Base-by-base conservation (phyloP, 1,140 invertebrate species). In the Brachionus manjavacas region DNA sequence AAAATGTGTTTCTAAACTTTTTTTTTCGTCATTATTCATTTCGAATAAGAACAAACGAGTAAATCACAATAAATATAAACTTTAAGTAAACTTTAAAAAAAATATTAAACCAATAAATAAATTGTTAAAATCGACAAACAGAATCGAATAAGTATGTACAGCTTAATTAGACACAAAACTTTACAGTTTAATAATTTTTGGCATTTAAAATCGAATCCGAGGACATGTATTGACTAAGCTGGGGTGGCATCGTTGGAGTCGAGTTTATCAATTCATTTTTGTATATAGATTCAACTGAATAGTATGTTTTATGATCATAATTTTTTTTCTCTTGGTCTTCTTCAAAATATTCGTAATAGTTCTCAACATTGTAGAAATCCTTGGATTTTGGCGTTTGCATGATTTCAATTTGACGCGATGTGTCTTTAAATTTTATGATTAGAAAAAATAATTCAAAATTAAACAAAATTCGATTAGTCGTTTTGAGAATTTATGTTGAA, bases 251-350 rank as follows among this genome's bases (percentile, higher is more conserved):
- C 16, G 72, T 76, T 12, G 72, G 72, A 1, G 72, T 76, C 46
- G 72, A 76, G 23, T 76, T 76, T 31, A 76, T 76, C 46, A 76
- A 35, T n/a, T 76, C 72, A 49, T 76, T 76, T 23, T 76, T 76
- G 31, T 76, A 76, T 1, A 76, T 31, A 9, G 72, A 76, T 49
- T 76, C 41, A 35, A 76, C 72, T 16, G 72, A 76, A 28, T 76
- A 49, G 46, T 76, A 76, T 25, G 72, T 76, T 28, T 76, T 76
- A 23, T 76, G 72, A 14, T 76, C 72, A 16, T 49, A 76, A 4
- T 2, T 76, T 76, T 49, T 46, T 49, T 76, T 76, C 41, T 46
- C 39, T 16, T 41, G 31, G 7, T 35, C 70, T 9, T 76, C 72
- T 25, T 76, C 72, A 25, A 20, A 76, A 49, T 76, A 76, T 76